Evolutionary conservation across 2,888 invertebrate species (phyloP).

Genomic region (Melikaiella ostensackeni): DNA sequence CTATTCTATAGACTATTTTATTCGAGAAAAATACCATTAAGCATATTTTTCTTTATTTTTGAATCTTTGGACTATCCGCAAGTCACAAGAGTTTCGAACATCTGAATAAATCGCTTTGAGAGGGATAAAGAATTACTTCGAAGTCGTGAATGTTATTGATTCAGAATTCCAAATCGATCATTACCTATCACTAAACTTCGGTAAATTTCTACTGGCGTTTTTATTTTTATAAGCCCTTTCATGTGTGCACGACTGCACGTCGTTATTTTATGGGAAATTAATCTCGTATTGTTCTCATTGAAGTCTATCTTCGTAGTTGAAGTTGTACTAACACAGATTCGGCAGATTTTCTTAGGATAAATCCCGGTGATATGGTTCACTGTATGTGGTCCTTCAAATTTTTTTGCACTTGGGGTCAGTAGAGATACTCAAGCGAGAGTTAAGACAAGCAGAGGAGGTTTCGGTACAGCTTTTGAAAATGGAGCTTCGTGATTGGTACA

Average conservation of each 20-base stretch:
- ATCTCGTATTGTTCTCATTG: conserved; percentile 39
- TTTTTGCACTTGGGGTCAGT: background rate
- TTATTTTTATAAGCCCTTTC: background rate
- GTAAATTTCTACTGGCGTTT: background rate
- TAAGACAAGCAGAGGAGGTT: no score
- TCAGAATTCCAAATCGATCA: background rate
- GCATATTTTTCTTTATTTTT: background rate
- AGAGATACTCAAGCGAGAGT: no score
- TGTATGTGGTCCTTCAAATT: conserved; percentile 57
- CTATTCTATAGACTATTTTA: no score
- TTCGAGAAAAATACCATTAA: background rate
- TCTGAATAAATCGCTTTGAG: background rate
- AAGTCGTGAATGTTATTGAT: conserved; percentile 5
- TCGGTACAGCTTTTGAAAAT: no score
- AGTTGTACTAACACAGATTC: conserved; percentile 58
- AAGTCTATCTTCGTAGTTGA: conserved; percentile 48
- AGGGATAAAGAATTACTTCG: background rate
- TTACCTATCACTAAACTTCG: background rate
- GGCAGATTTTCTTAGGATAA: conserved; percentile 50
- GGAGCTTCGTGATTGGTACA: no score
- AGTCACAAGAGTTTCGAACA: background rate
- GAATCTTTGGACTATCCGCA: background rate
- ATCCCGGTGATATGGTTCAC: conserved; percentile 61
- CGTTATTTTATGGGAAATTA: background rate
- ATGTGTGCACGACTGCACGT: background rate